phyloP scores from a whole-genome alignment of 92 coral and sea anemone genomes.

The Palythoa grandiflora region DNA sequence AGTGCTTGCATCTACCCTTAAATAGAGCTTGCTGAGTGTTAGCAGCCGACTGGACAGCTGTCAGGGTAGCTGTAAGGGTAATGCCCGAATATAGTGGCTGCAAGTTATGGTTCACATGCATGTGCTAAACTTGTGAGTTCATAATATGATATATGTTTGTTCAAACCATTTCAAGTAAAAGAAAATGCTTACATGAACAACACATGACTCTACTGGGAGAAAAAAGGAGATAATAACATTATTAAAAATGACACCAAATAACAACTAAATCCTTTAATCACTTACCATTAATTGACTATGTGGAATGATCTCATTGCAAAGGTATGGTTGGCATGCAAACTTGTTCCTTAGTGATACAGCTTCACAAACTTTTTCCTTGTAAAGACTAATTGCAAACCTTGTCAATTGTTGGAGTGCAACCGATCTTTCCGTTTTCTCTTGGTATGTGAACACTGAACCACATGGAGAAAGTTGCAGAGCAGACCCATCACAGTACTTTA shows the following conservation, averaged over 20 bases:
- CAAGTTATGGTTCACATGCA: too few species aligned
- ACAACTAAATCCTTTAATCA: background rate
- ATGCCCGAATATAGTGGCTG: too few species aligned
- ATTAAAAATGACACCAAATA: background rate
- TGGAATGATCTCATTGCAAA: slow-evolving; percentile 72
- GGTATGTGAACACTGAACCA: slow-evolving; percentile 73
- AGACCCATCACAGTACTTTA: slow-evolving; percentile 72
- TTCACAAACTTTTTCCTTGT: slow-evolving; percentile 57
- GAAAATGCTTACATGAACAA: too few species aligned
- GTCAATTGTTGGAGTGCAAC: slow-evolving; percentile 71
- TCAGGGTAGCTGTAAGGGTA: too few species aligned
- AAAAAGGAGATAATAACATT: background rate
- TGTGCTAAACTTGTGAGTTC: too few species aligned
- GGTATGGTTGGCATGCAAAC: slow-evolving; percentile 82
- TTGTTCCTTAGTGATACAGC: slow-evolving; percentile 80
- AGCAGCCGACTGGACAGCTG: too few species aligned
- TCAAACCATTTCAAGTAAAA: too few species aligned
- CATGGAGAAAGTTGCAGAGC: slow-evolving; percentile 88
- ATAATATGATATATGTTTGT: too few species aligned
- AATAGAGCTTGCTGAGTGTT: too few species aligned
- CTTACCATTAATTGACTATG: slow-evolving; percentile 63
- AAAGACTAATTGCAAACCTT: slow-evolving; percentile 78
- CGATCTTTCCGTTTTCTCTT: slow-evolving; percentile 37
- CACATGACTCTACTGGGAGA: background rate
- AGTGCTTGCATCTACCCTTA: too few species aligned